These are phyloP conservation scores for Cossypha heuglini DNA, from an alignment of 2,797 vertebrate genomes.

Conservation along the genomic window DNA sequence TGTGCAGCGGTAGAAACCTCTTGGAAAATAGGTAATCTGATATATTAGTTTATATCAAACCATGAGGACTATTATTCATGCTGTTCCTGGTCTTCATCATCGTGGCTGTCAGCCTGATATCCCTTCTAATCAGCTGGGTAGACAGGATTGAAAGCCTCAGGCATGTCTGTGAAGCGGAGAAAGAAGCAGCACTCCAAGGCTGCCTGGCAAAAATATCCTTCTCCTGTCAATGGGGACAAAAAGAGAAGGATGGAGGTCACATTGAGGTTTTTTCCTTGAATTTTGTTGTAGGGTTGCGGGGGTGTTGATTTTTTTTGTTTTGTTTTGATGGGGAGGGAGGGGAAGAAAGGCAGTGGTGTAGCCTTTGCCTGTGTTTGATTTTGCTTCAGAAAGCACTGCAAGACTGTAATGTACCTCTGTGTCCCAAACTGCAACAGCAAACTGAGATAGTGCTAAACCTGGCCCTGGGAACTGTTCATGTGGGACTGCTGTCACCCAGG, in stretches of 20 bases:
- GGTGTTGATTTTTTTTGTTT: too few relatives aligned
- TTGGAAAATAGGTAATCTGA: neutral
- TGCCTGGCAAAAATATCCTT: neutral
- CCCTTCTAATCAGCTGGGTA: neutral
- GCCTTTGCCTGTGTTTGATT: neutral
- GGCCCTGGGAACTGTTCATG: neutral
- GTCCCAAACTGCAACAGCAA: neutral
- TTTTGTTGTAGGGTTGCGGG: rapidly evolving
- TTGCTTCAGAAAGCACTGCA: neutral
- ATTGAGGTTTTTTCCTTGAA: neutral
- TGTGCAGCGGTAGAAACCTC: neutral
- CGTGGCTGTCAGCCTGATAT: neutral
- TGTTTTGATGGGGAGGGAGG: neutral
- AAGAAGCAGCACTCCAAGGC: neutral
- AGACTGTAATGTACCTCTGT: rapidly evolving
- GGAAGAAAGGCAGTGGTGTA: neutral
- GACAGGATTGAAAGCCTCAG: neutral
- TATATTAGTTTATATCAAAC: neutral
- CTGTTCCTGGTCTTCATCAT: neutral
- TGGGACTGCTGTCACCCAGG: neutral
- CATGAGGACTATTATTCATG: neutral
- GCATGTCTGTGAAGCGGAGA: neutral
- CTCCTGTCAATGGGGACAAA: neutral
- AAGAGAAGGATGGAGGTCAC: neutral
- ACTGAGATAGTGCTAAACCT: neutral